Conservation (phyloP, 2,888 invertebrate genomes). For the Chrysolina americana region DNA sequence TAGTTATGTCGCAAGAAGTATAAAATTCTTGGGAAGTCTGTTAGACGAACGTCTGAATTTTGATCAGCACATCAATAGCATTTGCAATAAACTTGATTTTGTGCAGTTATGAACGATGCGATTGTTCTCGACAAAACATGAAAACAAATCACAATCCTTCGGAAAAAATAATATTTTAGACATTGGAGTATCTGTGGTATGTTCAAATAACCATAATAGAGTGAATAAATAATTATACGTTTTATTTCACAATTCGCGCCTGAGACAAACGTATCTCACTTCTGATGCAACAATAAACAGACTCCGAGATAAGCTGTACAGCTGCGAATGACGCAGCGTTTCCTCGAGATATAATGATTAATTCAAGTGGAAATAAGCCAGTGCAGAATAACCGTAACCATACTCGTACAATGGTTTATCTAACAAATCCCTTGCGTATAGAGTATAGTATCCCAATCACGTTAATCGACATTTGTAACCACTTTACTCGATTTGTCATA, state of each 20-base stretch:
- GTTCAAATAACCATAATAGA: background rate
- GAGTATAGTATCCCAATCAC: conserved; percentile 30
- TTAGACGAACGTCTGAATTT: too few relatives aligned
- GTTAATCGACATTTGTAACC: conserved; percentile 40
- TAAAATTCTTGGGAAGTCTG: too few relatives aligned
- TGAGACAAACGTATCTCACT: conserved; percentile 21
- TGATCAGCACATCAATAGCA: too few relatives aligned
- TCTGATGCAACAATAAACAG: conserved; percentile 27
- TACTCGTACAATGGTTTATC: conserved; percentile 20
- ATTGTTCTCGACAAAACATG: too few relatives aligned
- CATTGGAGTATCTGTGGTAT: background rate
- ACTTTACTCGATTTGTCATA: conserved; percentile 19
- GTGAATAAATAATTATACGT: background rate
- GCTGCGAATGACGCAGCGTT: conserved; percentile 22
- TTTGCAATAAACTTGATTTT: too few relatives aligned
- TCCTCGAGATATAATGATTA: background rate
- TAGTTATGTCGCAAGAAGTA: too few relatives aligned
- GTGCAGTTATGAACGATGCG: too few relatives aligned
- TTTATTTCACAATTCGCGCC: background rate
- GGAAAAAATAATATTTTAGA: background rate
- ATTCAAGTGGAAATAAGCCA: conserved; percentile 27
- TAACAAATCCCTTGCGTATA: conserved; percentile 26
- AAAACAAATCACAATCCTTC: too few relatives aligned
- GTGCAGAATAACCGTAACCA: background rate
- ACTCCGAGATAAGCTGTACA: conserved; percentile 22